Conservation (phyloP, 37 sponge, comb jelly and placozoan genomes). For the Cladorhizidae sp. region DNA sequence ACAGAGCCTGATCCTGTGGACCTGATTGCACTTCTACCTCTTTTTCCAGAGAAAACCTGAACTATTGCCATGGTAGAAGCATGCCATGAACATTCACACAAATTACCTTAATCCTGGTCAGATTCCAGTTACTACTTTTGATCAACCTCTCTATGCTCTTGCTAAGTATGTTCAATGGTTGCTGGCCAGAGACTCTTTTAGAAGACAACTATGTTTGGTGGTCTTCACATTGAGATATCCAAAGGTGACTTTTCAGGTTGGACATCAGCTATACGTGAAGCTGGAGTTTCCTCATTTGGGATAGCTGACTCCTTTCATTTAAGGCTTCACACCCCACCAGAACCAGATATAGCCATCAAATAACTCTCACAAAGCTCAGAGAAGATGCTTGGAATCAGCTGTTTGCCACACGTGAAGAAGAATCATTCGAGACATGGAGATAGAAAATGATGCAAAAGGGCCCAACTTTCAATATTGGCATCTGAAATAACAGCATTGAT, state of each 20-base stretch:
- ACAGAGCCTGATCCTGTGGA: not conserved
- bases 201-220: too few species aligned
- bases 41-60: not conserved
- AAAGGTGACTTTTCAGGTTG: not conserved
- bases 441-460: not conserved
- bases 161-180: not conserved
- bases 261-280: not conserved
- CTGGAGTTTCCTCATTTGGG: not conserved
- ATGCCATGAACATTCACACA: not conserved
- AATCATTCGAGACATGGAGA: not conserved
- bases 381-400: not conserved
- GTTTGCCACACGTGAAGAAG: not conserved
- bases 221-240: too few species aligned
- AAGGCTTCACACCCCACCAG: not conserved
- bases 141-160: slow-evolving; percentile 2
- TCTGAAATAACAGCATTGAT: not conserved
- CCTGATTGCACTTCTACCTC: not conserved
- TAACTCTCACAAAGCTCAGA: not conserved
- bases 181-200: too few species aligned
- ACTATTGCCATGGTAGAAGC: not conserved
- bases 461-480: not conserved
- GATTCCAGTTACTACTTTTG: not conserved
- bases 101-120: not conserved
- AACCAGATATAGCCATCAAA: not conserved
- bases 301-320: not conserved